phyloP scores from a whole-genome alignment of 2,888 invertebrate species.

The Matsumyia berberina region DNA sequence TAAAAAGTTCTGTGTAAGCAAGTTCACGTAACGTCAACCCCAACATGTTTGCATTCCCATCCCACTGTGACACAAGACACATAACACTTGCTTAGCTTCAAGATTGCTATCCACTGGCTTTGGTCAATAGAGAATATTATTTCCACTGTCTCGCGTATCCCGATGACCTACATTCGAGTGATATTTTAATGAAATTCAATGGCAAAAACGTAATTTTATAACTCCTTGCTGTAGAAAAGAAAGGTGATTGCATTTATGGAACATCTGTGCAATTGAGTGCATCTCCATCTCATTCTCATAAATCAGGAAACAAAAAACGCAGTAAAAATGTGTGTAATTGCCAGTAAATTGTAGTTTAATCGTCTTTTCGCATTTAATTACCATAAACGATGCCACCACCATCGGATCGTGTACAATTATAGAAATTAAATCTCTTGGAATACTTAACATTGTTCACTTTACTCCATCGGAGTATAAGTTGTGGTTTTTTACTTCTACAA shows the following conservation, averaged over 20 bases:
- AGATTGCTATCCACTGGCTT: not conserved
- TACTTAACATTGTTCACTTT: conserved; percentile 61
- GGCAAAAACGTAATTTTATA: not conserved
- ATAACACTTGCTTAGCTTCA: conserved; percentile 32
- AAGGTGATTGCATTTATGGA: conserved; percentile 53
- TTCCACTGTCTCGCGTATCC: conserved; percentile 2
- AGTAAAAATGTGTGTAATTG: conserved; percentile 51
- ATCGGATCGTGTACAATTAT: conserved; percentile 67
- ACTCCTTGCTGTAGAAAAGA: conserved; percentile 23
- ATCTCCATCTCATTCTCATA: conserved; percentile 39
- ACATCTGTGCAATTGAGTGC: conserved; percentile 65
- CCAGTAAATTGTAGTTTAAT: conserved; percentile 44
- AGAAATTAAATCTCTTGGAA: conserved; percentile 62
- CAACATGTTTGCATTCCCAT: conserved; percentile 21
- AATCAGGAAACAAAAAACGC: conserved; percentile 32
- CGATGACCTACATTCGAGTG: conserved; percentile 33
- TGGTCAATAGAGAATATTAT: not conserved
- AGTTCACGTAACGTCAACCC: conserved; percentile 54
- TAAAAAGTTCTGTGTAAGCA: conserved; percentile 42
- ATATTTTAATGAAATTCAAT: conserved; percentile 16
- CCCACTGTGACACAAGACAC: not conserved
- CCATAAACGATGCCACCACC: conserved; percentile 70
- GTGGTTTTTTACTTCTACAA: conserved; percentile 62
- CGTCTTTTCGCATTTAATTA: conserved; percentile 59
- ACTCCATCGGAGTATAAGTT: conserved; percentile 73